A percentile compares a stretch with the other conserved stretches of the same genome.
Conservation (phyloP, 2,113 vertebrate species). For the Cettia cetti region DNA sequence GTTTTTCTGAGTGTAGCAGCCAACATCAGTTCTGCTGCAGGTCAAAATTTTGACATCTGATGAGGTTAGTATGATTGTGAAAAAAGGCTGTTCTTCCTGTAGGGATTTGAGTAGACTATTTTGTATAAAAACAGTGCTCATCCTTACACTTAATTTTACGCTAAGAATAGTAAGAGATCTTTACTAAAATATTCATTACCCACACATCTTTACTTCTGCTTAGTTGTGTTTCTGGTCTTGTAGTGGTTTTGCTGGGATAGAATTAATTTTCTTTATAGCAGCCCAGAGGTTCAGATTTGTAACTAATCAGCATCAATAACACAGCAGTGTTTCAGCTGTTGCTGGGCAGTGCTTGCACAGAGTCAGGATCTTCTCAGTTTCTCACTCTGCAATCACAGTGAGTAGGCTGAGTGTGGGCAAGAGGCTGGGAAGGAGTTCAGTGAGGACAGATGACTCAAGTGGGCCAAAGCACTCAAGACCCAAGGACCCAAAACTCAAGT, state of each 20-base stretch:
- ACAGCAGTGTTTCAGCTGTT: neutral
- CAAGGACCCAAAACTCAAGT: neutral
- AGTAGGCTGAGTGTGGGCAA: neutral
- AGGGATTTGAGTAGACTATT: neutral
- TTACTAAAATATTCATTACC: neutral
- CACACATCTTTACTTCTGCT: neutral
- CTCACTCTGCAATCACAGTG: neutral
- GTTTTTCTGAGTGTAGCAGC: neutral
- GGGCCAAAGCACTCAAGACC: neutral
- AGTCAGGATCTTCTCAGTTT: neutral
- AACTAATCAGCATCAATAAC: neutral
- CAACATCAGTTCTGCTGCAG: neutral
- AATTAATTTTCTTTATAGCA: neutral
- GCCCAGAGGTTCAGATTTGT: neutral
- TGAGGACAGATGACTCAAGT: neutral
- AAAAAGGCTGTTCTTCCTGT: neutral
- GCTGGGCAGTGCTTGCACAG: neutral
- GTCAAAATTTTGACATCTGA: neutral
- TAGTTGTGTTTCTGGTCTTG: neutral
- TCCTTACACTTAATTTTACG: neutral
- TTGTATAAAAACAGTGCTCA: neutral
- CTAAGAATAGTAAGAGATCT: neutral
- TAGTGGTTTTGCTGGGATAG: neutral
- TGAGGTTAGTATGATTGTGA: accelerated
- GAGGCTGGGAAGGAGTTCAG: neutral